Evolutionary conservation across 2,888 invertebrate genomes (phyloP).

Genomic region (Scaptomyza caliginosa): DNA sequence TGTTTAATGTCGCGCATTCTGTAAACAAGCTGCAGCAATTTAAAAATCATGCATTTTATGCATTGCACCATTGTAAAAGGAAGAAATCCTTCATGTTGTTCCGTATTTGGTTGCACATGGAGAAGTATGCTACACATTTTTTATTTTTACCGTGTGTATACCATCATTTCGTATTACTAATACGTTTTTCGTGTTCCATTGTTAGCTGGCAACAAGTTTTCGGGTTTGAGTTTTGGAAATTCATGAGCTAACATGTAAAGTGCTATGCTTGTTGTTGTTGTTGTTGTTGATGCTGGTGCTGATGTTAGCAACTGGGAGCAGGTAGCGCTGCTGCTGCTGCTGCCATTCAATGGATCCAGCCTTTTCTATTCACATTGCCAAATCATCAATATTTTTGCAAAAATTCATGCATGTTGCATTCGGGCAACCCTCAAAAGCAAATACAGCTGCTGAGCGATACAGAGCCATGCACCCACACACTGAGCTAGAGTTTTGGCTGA

Average conservation of each 20-base stretch:
- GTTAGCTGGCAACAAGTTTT: constrained; percentile 36
- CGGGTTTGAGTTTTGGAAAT: constrained; percentile 21
- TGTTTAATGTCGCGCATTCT: constrained; percentile 46
- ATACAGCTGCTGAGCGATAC: constrained; percentile 19
- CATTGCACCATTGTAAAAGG: not conserved
- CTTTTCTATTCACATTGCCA: constrained; percentile 71
- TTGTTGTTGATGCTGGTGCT: constrained; percentile 4
- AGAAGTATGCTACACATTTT: constrained; percentile 17
- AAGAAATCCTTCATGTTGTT: not conserved
- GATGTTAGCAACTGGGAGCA: constrained; percentile 29
- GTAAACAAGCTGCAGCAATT: constrained; percentile 46
- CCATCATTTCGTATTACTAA: constrained; percentile 51
- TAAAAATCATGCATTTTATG: constrained; percentile 47
- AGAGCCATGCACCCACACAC: constrained; percentile 9
- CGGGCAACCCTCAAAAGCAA: constrained; percentile 16
- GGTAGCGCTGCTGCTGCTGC: constrained; percentile 25
- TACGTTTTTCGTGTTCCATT: constrained; percentile 71
- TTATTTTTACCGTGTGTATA: not conserved
- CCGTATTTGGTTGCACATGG: constrained; percentile 6
- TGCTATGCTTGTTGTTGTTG: constrained; percentile 28
- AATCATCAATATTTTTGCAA: constrained; percentile 73
- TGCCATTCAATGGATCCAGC: constrained; percentile 66
- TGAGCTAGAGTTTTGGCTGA: not conserved
- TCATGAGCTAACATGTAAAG: constrained; percentile 55
- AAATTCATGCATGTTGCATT: constrained; percentile 59